These are phyloP conservation scores for Oriolus oriolus DNA, from an alignment of 2,113 vertebrate species.

Conservation along the genomic window DNA sequence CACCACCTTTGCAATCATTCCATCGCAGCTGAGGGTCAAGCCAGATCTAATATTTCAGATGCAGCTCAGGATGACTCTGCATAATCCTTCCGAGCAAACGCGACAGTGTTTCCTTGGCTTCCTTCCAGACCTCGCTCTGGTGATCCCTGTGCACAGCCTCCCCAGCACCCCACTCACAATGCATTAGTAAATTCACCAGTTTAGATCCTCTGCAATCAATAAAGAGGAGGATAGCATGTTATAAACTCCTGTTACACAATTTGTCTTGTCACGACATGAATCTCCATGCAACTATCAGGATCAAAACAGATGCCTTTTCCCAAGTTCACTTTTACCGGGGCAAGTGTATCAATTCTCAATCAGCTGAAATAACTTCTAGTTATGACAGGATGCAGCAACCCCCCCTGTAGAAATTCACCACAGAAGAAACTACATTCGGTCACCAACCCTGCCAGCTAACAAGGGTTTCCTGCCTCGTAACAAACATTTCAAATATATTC, in stretches of 20 bases:
- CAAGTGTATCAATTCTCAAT: not conserved
- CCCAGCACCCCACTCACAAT: not conserved
- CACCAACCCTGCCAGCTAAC: not conserved
- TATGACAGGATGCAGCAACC: accelerated
- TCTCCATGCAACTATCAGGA: not conserved
- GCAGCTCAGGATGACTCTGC: not conserved
- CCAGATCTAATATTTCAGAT: not conserved
- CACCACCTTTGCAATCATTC: not conserved
- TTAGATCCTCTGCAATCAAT: not conserved
- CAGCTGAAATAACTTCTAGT: not conserved
- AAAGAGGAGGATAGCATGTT: accelerated
- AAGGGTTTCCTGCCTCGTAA: not conserved
- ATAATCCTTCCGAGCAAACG: not conserved
- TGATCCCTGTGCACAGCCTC: not conserved
- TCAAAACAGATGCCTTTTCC: not conserved
- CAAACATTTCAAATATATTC: not conserved
- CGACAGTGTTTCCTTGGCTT: not conserved
- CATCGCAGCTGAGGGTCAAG: not conserved
- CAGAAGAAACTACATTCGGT: not conserved
- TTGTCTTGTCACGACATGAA: not conserved
- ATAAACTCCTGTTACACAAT: not conserved
- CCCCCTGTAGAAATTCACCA: not conserved
- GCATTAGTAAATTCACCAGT: not conserved
- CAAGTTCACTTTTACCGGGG: not conserved
- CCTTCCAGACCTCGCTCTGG: not conserved